These are phyloP conservation scores for Tachuris rubrigastra DNA, from an alignment of 2,113 vertebrate genomes.

Conservation along the genomic window DNA sequence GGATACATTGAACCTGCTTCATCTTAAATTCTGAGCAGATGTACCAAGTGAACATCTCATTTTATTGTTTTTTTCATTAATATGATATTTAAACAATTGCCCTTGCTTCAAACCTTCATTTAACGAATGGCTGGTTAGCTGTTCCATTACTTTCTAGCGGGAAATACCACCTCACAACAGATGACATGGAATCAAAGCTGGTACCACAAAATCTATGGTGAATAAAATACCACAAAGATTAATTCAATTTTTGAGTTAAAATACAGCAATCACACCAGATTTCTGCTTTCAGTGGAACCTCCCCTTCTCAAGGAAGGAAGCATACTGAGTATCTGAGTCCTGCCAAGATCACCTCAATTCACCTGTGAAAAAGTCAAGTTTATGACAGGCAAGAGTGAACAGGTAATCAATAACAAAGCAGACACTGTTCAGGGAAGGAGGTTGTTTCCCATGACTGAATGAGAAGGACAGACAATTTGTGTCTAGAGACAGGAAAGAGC, in stretches of 20 bases:
- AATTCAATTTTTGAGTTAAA: not conserved
- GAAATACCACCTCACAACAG: not conserved
- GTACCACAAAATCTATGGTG: fast-evolving
- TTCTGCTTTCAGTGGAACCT: not conserved
- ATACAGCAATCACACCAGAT: fast-evolving
- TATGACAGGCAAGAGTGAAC: not conserved
- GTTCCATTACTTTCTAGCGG: not conserved
- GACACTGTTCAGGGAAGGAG: not conserved
- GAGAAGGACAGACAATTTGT: not conserved
- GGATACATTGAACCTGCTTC: not conserved
- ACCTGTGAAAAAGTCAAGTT: not conserved
- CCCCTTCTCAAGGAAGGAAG: not conserved
- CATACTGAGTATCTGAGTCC: not conserved
- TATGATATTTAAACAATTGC: not conserved
- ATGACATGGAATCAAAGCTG: not conserved
- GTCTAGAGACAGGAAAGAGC: not conserved
- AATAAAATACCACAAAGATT: not conserved
- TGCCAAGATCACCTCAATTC: not conserved
- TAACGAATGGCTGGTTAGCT: not conserved
- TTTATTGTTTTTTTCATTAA: not conserved
- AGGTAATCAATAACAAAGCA: not conserved
- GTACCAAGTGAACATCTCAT: not conserved
- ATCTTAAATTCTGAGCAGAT: not conserved
- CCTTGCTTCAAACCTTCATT: not conserved
- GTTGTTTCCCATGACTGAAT: not conserved